Percentiles rank a stretch among this genome's conserved stretches.
phyloP scores from a whole-genome alignment of 92 coral and sea anemone genomes.

The Epizoanthus rinbou region DNA sequence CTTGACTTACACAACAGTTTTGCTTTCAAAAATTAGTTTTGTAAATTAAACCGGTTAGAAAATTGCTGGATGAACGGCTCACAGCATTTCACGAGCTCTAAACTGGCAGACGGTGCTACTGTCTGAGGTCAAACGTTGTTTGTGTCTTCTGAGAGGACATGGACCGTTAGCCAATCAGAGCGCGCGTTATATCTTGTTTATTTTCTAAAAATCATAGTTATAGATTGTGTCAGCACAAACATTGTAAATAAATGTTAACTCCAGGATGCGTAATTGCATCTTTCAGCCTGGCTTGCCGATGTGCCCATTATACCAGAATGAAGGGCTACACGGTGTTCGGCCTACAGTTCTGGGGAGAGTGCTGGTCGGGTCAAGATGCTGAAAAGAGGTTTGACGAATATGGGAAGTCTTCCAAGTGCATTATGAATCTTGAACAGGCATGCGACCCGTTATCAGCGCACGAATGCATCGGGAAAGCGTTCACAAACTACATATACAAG shows the following conservation, averaged over 20 bases:
- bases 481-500: neutral
- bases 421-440: neutral
- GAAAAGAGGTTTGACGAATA: neutral
- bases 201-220: neutral
- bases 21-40: too few species aligned
- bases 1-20: too few species aligned
- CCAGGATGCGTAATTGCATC: neutral
- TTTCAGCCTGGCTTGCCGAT: neutral
- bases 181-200: too few species aligned
- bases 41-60: too few species aligned
- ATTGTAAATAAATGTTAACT: neutral
- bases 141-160: too few species aligned
- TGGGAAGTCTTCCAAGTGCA: neutral
- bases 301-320: neutral
- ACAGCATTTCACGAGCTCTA: too few species aligned
- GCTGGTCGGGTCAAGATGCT: constrained; percentile 5
- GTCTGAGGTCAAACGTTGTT: too few species aligned
- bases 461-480: constrained; percentile 2
- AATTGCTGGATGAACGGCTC: too few species aligned
- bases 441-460: neutral
- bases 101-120: too few species aligned
- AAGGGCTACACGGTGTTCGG: neutral
- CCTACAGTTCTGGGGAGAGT: constrained; percentile 11
- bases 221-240: neutral
- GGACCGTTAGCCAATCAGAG: too few species aligned